These are phyloP conservation scores for Galaxea fascicularis DNA, from an alignment of 92 coral and sea anemone genomes.

Conservation along the genomic window DNA sequence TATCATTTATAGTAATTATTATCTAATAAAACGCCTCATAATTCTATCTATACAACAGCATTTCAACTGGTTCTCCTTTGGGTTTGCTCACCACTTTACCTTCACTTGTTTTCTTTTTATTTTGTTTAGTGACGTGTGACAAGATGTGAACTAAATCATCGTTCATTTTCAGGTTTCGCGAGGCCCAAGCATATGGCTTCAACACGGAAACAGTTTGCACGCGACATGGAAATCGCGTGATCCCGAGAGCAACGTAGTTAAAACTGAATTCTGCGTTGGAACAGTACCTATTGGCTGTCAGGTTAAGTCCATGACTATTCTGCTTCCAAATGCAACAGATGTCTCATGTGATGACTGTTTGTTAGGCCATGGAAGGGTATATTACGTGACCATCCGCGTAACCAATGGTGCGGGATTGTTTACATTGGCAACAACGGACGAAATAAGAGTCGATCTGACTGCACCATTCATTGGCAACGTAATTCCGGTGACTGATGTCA, in stretches of 20 bases:
- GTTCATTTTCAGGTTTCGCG: slow-evolving; percentile 59
- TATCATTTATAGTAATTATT: too few relatives aligned
- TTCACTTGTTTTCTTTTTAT: too few relatives aligned
- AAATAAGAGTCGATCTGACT: slow-evolving; percentile 74
- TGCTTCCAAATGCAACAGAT: slow-evolving; percentile 58
- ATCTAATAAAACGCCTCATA: too few relatives aligned
- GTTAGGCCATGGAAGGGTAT: slow-evolving; percentile 67
- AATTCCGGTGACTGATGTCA: slow-evolving; percentile 33
- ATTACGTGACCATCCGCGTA: slow-evolving; percentile 82
- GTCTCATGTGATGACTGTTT: slow-evolving; percentile 81
- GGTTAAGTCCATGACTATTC: slow-evolving; percentile 68
- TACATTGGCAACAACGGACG: slow-evolving; percentile 62
- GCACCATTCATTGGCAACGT: slow-evolving; percentile 77
- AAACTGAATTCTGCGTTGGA: slow-evolving; percentile 92
- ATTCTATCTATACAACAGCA: too few relatives aligned
- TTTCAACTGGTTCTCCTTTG: too few relatives aligned
- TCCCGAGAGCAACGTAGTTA: slow-evolving; percentile 73
- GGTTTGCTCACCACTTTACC: too few relatives aligned
- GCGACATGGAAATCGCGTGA: slow-evolving; percentile 88
- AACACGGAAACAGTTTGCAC: slow-evolving; percentile 53
- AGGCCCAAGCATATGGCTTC: slow-evolving; percentile 64
- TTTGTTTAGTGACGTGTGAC: too few relatives aligned
- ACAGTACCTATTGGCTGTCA: slow-evolving; percentile 81
- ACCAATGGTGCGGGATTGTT: slow-evolving; percentile 88
- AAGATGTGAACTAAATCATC: too few relatives aligned